Conservation (phyloP, 37 sponge, comb jelly and placozoan genomes). For the Dysidea cf. avara region DNA sequence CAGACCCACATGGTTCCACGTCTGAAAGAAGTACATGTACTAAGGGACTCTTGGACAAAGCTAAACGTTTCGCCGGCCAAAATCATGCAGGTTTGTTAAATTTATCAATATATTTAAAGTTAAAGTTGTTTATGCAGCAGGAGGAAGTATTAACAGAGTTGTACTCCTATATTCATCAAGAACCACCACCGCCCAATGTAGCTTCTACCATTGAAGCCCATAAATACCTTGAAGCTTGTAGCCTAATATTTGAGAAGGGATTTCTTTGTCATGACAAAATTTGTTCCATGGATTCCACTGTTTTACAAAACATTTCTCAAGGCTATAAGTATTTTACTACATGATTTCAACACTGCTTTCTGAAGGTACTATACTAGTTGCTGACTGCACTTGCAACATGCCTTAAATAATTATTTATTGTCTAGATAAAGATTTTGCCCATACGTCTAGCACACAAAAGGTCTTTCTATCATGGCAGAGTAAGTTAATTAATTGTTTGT, state of each 20-base stretch:
- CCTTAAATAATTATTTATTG: neutral
- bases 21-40: neutral
- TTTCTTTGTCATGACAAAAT: conserved; percentile 17
- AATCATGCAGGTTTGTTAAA: conserved; percentile 34
- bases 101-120: neutral
- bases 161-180: conserved; percentile 1
- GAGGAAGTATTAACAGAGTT: conserved; percentile 37
- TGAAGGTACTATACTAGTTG: conserved; percentile 3
- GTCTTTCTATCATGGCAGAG: conserved; percentile 35
- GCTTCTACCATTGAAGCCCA: neutral
- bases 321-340: conserved; percentile 18
- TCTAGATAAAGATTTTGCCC: neutral
- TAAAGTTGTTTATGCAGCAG: conserved; percentile 13
- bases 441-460: conserved; percentile 2
- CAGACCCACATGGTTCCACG: neutral
- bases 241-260: conserved; percentile 32
- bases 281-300: neutral
- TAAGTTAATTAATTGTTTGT: no score
- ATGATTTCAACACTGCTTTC: conserved; percentile 2
- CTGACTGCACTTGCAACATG: neutral
- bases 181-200: conserved; percentile 6
- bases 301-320: conserved; percentile 12
- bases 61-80: conserved; percentile 20
- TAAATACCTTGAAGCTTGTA: conserved; percentile 28
- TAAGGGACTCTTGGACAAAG: conserved; percentile 22